Conservation (phyloP, 2,797 vertebrate species). For the Pterois miles region DNA sequence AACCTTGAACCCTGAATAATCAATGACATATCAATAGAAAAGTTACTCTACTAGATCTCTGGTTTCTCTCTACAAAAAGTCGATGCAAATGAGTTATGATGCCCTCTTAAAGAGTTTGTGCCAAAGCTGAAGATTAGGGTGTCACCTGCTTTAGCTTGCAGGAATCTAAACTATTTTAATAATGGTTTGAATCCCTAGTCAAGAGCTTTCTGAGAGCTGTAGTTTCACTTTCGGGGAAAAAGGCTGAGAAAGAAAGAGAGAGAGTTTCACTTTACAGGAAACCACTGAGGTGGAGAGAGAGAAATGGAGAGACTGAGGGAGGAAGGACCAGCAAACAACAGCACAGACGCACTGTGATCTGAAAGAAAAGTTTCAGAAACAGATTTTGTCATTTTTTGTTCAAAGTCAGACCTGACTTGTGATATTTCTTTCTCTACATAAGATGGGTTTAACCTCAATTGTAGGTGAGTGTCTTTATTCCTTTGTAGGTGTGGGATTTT, state of each 20-base stretch:
- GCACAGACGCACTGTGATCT: neutral
- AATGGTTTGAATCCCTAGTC: neutral
- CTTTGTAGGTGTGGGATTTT: no score
- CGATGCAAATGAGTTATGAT: neutral
- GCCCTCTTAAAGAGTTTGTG: neutral
- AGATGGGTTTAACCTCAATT: neutral
- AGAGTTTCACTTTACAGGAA: conserved; percentile 6
- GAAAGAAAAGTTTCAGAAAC: neutral
- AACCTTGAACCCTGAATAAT: neutral
- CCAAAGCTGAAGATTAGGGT: neutral
- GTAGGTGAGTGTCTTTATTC: conserved; percentile 29
- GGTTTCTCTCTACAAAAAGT: neutral
- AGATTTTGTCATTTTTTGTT: neutral
- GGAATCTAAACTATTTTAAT: neutral
- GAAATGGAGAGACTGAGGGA: no score
- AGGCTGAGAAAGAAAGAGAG: no score
- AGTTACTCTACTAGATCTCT: neutral
- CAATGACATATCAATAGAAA: neutral
- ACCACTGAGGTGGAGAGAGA: neutral
- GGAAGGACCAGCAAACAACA: neutral
- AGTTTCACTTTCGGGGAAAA: conserved; percentile 9
- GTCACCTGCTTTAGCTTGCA: neutral
- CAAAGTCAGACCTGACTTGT: neutral
- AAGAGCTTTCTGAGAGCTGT: neutral
- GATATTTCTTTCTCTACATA: neutral